A percentile compares a stretch with the other conserved stretches of the same genome.
phyloP scores from a whole-genome alignment of 2,113 vertebrate genomes.

The Eulacestoma nigropectus region DNA sequence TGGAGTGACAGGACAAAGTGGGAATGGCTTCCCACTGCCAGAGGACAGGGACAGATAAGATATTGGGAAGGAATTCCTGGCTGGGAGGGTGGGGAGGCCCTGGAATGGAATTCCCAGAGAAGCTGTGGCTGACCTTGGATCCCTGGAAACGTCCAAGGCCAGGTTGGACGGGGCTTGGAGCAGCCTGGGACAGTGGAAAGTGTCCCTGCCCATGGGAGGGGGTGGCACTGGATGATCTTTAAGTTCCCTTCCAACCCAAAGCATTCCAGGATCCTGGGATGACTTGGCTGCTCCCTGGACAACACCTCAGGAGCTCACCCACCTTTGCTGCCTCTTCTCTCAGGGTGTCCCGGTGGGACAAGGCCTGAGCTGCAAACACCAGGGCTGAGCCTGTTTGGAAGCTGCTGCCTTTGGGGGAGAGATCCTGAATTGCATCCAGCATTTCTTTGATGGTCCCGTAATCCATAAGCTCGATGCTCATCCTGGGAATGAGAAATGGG shows the following conservation, averaged over 20 bases:
- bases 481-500: constrained; percentile 55
- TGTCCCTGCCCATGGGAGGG: not conserved
- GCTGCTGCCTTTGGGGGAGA: constrained; percentile 71
- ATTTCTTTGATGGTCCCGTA: constrained; percentile 69
- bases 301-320: not conserved
- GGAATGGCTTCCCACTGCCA: not conserved
- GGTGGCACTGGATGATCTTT: rapidly evolving
- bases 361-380: constrained; percentile 67
- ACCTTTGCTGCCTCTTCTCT: constrained; percentile 82
- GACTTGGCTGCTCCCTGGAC: not conserved
- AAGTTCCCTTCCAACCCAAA: rapidly evolving
- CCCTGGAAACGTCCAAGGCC: not conserved
- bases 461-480: constrained; percentile 80
- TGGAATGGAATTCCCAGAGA: rapidly evolving
- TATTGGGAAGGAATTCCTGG: not conserved
- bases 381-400: constrained; percentile 76
- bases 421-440: constrained; percentile 70
- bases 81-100: not conserved
- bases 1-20: rapidly evolving
- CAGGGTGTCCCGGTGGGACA: constrained; percentile 66
- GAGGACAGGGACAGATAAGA: not conserved
- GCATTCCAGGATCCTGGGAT: not conserved
- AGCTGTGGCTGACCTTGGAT: not conserved
- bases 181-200: rapidly evolving
- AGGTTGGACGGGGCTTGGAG: not conserved